phyloP scores from a whole-genome alignment of 2,888 invertebrate genomes.

The Cheilosia vernalis region DNA sequence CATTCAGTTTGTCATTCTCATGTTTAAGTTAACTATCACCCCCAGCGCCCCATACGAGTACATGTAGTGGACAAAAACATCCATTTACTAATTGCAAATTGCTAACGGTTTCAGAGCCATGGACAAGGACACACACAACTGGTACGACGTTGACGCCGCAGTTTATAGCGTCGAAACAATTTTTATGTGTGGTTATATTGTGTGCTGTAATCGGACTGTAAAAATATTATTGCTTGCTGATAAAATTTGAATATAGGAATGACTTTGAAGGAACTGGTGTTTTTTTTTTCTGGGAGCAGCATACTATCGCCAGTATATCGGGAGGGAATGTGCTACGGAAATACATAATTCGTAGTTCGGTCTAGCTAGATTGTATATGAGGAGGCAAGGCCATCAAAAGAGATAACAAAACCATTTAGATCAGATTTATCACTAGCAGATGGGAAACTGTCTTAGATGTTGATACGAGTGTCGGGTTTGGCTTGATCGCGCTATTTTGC shows the following conservation, averaged over 20 bases:
- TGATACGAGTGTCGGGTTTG: too few relatives aligned
- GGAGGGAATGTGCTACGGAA: not conserved
- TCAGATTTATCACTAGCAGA: too few relatives aligned
- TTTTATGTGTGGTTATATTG: not conserved
- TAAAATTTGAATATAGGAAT: not conserved
- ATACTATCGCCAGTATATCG: not conserved
- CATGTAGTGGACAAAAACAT: not conserved
- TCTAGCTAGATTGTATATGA: too few relatives aligned
- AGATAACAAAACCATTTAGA: too few relatives aligned
- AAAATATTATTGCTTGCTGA: conserved; percentile 2
- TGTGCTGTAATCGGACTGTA: not conserved
- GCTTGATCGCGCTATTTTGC: too few relatives aligned
- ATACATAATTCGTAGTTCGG: too few relatives aligned
- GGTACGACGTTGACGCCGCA: not conserved
- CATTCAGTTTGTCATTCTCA: conserved; percentile 15
- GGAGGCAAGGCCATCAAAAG: too few relatives aligned
- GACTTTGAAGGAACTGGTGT: conserved; percentile 3
- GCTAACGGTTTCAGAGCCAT: not conserved
- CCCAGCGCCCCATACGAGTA: not conserved
- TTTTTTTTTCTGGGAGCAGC: not conserved
- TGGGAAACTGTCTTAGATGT: too few relatives aligned
- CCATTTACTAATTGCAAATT: conserved; percentile 31
- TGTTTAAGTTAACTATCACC: not conserved
- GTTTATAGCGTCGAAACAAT: not conserved
- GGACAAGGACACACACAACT: not conserved